Conservation (phyloP, 1,140 invertebrate genomes). For the Heterodera carotae region DNA sequence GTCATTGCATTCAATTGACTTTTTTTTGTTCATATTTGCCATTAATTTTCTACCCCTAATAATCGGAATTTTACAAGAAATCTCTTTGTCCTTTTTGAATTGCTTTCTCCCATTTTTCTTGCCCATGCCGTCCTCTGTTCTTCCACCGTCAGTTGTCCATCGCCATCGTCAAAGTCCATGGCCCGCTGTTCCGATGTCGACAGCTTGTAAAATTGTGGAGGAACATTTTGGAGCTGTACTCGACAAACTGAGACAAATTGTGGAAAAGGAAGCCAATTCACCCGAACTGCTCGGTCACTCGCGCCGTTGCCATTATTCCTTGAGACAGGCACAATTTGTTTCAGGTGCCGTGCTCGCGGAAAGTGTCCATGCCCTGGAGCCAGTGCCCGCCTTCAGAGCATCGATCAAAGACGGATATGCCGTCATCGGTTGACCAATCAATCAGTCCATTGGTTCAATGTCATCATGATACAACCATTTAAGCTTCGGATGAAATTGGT, state of each 20-base stretch:
- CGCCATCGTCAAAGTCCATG: constrained; percentile 43
- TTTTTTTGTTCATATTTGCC: too few species aligned
- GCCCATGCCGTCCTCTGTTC: neutral
- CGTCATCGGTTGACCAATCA: constrained; percentile 51
- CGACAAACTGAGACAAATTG: constrained; percentile 18
- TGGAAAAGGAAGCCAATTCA: constrained; percentile 19
- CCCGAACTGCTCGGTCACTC: constrained; percentile 16
- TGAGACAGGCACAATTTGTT: too few species aligned
- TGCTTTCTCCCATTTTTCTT: neutral
- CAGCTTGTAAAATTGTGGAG: constrained; percentile 33
- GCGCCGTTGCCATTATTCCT: neutral
- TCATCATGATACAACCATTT: constrained; percentile 21
- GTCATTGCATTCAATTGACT: too few species aligned
- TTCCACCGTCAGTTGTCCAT: constrained; percentile 10
- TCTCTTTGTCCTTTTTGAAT: neutral
- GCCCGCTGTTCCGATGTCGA: constrained; percentile 39
- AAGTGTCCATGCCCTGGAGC: constrained; percentile 21
- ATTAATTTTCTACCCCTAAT: neutral
- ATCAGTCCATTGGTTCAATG: too few species aligned
- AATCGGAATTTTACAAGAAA: too few species aligned
- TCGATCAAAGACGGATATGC: constrained; percentile 59
- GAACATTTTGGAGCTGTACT: neutral
- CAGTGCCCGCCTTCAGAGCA: constrained; percentile 33
- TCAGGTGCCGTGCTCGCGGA: constrained; percentile 43
- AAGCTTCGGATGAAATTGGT: constrained; percentile 42